These are phyloP conservation scores for Crambe crambe DNA, from an alignment of 37 sponge, comb jelly and placozoan genomes.

Conservation along the genomic window DNA sequence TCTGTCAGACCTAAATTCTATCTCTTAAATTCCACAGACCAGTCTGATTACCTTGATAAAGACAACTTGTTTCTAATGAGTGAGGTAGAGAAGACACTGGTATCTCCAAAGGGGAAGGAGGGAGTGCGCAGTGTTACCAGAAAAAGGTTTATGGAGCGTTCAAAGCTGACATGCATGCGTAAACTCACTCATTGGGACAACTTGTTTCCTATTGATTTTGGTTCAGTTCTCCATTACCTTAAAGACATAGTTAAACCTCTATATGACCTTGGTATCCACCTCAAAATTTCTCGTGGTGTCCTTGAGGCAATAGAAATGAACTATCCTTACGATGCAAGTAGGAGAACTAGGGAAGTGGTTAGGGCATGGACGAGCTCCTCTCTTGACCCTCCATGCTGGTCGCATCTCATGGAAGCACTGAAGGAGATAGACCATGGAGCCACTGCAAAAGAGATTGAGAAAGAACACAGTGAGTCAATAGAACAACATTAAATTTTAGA, in stretches of 20 bases:
- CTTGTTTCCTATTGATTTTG: not conserved
- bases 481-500: too few relatives aligned
- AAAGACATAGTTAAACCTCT: not conserved
- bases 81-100: slow-evolving; percentile 9
- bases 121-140: not conserved
- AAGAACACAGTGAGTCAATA: not conserved
- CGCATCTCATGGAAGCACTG: not conserved
- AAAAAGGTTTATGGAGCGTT: not conserved
- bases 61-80: slow-evolving; percentile 2
- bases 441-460: not conserved
- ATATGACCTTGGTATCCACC: not conserved
- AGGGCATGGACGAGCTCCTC: too few relatives aligned
- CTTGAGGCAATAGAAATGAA: too few relatives aligned
- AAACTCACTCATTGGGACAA: not conserved
- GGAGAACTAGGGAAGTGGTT: too few relatives aligned
- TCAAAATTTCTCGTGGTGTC: too few relatives aligned
- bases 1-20: not conserved
- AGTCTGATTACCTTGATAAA: too few relatives aligned
- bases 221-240: not conserved
- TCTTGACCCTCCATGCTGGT: not conserved
- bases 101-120: not conserved
- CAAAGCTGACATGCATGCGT: not conserved
- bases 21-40: slow-evolving; percentile 21
- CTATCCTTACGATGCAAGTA: not conserved
- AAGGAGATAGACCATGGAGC: not conserved